A percentile compares a stretch with the other conserved stretches of the same genome.
These are phyloP conservation scores for Labeo catla DNA, from an alignment of 2,113 vertebrate genomes.

Conservation along the genomic window DNA sequence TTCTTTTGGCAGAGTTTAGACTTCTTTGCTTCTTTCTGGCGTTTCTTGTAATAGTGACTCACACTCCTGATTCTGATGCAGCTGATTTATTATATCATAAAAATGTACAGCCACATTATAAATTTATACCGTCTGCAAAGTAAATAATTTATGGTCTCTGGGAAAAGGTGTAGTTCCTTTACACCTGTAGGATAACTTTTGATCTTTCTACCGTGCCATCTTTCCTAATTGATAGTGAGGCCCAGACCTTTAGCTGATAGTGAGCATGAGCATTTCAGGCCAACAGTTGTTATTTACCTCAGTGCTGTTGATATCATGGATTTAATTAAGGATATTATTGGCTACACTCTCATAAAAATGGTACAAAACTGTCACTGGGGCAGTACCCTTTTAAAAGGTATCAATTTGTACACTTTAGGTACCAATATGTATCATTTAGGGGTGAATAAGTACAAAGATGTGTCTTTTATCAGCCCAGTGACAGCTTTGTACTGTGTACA, in stretches of 20 bases:
- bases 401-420: too few species aligned
- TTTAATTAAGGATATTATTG: neutral
- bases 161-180: neutral
- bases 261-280: neutral
- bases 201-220: constrained; percentile 7
- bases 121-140: constrained; percentile 19
- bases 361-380: too few species aligned
- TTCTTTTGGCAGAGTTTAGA: neutral
- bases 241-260: neutral
- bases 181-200: constrained; percentile 21
- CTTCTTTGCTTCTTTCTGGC: neutral
- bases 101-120: constrained; percentile 33
- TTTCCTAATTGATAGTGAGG: constrained; percentile 19
- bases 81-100: constrained; percentile 19
- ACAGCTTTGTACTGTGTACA: too few species aligned
- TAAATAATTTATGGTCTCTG: constrained; percentile 21
- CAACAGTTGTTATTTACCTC: neutral
- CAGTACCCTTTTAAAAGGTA: too few species aligned
- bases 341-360: too few species aligned
- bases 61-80: constrained; percentile 4
- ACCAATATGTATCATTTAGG: too few species aligned
- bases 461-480: too few species aligned
- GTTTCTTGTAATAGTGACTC: neutral
- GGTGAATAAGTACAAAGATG: too few species aligned
- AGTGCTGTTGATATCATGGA: neutral